Conservation (phyloP, 2,113 vertebrate species). For the Plectropomus leopardus region DNA sequence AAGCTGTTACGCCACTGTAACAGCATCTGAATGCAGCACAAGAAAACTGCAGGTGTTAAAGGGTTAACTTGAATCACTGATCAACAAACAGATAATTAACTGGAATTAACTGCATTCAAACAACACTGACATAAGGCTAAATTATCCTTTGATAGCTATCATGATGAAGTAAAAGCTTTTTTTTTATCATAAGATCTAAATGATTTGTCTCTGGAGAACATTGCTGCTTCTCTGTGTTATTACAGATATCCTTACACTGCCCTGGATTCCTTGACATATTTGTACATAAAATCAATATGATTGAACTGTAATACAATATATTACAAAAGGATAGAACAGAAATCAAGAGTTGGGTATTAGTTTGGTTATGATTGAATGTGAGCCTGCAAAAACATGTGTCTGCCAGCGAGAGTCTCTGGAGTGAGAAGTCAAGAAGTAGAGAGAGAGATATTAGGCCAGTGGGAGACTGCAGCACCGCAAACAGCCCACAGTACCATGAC, state of each 20-base stretch:
- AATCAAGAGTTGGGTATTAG: background rate
- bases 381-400: slow-evolving; percentile 12
- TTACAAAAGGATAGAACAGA: background rate
- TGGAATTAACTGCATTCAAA: background rate
- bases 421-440: slow-evolving; percentile 30
- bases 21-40: no score
- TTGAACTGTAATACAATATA: slow-evolving; percentile 9
- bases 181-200: background rate
- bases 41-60: no score
- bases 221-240: background rate
- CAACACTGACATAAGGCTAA: background rate
- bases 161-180: background rate
- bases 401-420: slow-evolving; percentile 14
- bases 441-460: slow-evolving; percentile 15
- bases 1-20: no score
- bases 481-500: slow-evolving; percentile 15
- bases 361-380: background rate
- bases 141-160: background rate
- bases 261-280: background rate
- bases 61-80: background rate
- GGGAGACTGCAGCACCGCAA: slow-evolving; percentile 13
- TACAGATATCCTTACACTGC: background rate
- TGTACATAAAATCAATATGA: slow-evolving; percentile 11
- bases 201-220: background rate
- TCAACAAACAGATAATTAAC: background rate